Conservation (phyloP, 1,140 invertebrate genomes). For the Zophobas atratus region DNA sequence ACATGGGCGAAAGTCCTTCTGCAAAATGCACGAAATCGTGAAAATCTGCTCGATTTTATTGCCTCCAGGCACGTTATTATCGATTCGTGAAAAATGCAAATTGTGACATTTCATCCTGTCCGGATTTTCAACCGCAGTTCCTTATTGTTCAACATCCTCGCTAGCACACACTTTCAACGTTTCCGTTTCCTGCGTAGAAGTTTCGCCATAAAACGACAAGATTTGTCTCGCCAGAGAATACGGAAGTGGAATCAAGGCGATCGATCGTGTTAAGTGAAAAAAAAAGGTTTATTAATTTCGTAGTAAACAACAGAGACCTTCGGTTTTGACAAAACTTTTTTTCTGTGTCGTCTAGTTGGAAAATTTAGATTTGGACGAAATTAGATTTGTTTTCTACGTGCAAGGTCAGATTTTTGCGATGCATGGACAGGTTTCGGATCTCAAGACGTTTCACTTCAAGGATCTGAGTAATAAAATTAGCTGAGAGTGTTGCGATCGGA, state of each 20-base stretch:
- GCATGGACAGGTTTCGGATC: slow-evolving; percentile 30
- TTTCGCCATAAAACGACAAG: slow-evolving; percentile 20
- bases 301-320: slow-evolving; percentile 8
- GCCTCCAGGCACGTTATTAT: slow-evolving; percentile 11
- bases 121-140: slow-evolving; percentile 18
- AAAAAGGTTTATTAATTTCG: slow-evolving; percentile 8
- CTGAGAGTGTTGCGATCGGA: slow-evolving; percentile 4
- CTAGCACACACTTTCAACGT: neutral
- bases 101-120: slow-evolving; percentile 1
- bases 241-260: slow-evolving; percentile 25
- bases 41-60: neutral
- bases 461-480: slow-evolving; percentile 28
- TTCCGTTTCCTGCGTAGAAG: slow-evolving; percentile 14
- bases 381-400: slow-evolving; percentile 18
- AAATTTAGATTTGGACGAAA: slow-evolving; percentile 4
- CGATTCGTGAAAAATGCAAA: neutral
- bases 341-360: slow-evolving; percentile 11
- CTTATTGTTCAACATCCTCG: slow-evolving; percentile 23
- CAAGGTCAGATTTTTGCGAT: slow-evolving; percentile 29
- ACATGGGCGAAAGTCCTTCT: no score
- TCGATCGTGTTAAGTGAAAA: neutral
- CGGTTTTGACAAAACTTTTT: neutral
- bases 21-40: neutral
- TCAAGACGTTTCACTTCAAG: slow-evolving; percentile 26
- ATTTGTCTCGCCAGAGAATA: slow-evolving; percentile 12